phyloP scores from a whole-genome alignment of 1,140 invertebrate species.

The Rhagoletis zephyria region DNA sequence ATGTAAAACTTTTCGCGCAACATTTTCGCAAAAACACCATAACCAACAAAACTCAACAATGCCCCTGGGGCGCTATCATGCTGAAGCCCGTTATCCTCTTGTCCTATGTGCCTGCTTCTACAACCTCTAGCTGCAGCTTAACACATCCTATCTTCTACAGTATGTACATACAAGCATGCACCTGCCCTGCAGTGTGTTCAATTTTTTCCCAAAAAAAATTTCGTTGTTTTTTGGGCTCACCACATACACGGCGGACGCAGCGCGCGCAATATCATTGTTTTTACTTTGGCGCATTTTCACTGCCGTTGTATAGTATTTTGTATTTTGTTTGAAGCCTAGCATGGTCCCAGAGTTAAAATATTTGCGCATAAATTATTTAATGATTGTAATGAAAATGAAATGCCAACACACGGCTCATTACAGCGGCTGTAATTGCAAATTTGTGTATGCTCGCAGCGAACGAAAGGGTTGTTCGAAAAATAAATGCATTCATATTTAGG shows the following conservation, averaged over 20 bases:
- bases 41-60: not conserved
- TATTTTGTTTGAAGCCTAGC: not conserved
- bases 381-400: constrained; percentile 36
- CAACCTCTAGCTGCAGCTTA: not conserved
- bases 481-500: not conserved
- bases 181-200: not conserved
- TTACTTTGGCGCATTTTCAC: not conserved
- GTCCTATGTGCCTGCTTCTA: not conserved
- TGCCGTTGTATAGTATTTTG: constrained; percentile 29
- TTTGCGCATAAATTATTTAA: constrained; percentile 52
- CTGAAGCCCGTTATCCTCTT: not conserved
- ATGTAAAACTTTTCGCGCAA: not conserved
- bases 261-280: not conserved
- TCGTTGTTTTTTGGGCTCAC: too few species aligned
- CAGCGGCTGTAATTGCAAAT: constrained; percentile 3
- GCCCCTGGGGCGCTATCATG: not conserved
- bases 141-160: not conserved
- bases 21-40: not conserved
- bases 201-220: not conserved
- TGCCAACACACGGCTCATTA: constrained; percentile 23
- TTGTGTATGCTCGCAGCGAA: not conserved
- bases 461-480: not conserved
- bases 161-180: not conserved
- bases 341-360: constrained; percentile 2
- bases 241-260: not conserved